Conservation (phyloP, 2,113 vertebrate species). For the Stictonetta naevosa region DNA sequence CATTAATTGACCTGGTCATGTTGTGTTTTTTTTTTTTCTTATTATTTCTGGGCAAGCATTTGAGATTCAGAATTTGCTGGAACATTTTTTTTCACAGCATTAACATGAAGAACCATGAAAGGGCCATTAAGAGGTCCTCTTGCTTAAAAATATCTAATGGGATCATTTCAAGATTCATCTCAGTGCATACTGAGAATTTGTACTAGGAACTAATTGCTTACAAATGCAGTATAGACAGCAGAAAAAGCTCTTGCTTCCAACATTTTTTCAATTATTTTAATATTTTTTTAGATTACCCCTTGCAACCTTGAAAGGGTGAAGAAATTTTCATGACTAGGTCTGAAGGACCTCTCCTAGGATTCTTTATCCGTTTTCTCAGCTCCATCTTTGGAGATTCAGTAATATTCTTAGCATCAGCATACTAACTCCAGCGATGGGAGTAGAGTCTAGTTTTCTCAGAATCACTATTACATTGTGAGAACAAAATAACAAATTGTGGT, state of each 20-base stretch:
- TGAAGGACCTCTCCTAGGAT: neutral
- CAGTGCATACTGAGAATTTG: neutral
- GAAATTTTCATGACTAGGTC: neutral
- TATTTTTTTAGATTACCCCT: neutral
- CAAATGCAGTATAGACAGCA: neutral
- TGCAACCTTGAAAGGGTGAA: neutral
- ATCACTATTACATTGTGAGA: neutral
- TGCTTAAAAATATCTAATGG: neutral
- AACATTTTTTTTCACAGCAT: neutral
- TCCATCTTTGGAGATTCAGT: neutral
- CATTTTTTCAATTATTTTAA: neutral
- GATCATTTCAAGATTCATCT: neutral
- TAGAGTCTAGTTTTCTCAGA: constrained; percentile 3
- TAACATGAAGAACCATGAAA: neutral
- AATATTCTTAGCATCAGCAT: neutral
- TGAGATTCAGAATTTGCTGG: neutral
- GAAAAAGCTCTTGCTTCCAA: neutral
- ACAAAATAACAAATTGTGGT: neutral
- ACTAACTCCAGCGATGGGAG: neutral
- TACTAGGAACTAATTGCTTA: neutral
- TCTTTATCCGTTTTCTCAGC: neutral
- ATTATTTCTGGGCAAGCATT: neutral
- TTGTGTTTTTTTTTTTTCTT: neutral
- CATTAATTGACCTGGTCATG: neutral
- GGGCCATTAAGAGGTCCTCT: neutral